phyloP scores from a whole-genome alignment of 2,797 vertebrate genomes.

The Acomys russatus region DNA sequence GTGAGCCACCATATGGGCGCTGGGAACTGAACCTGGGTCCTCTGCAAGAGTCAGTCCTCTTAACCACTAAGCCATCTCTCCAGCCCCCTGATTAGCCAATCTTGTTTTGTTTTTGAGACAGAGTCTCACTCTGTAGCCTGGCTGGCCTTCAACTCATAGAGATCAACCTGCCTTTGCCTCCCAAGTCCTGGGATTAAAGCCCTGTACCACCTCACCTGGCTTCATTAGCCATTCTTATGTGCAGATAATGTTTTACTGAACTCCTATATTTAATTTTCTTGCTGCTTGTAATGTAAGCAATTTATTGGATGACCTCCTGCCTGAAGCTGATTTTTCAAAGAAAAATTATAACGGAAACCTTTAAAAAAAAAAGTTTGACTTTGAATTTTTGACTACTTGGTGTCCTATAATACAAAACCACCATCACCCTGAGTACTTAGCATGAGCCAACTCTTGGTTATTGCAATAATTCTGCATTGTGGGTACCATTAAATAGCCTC shows the following conservation, averaged over 20 bases:
- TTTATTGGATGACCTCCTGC: background rate
- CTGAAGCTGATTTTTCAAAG: background rate
- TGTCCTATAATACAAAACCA: background rate
- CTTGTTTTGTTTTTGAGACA: background rate
- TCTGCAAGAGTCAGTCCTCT: too few relatives aligned
- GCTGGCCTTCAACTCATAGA: too few relatives aligned
- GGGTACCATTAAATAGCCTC: background rate
- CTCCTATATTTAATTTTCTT: conserved; percentile 12
- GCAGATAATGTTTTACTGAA: conserved; percentile 42
- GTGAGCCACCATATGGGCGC: too few relatives aligned
- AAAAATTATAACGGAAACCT: background rate
- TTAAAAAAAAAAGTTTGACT: background rate
- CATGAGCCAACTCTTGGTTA: background rate
- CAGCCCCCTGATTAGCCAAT: background rate
- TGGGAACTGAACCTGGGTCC: too few relatives aligned
- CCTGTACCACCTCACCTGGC: too few relatives aligned
- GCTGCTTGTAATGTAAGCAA: background rate
- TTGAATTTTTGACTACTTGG: conserved; percentile 1
- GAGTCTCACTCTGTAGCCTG: too few relatives aligned
- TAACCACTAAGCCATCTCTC: too few relatives aligned
- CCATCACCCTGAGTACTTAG: background rate
- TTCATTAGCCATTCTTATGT: background rate
- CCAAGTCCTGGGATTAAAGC: too few relatives aligned
- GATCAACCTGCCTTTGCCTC: too few relatives aligned
- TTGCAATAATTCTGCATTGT: background rate